A percentile compares a stretch with the other conserved stretches of the same genome.
These are phyloP conservation scores for Gasterosteus nipponicus DNA, from an alignment of 2,113 vertebrate genomes.

Conservation along the genomic window DNA sequence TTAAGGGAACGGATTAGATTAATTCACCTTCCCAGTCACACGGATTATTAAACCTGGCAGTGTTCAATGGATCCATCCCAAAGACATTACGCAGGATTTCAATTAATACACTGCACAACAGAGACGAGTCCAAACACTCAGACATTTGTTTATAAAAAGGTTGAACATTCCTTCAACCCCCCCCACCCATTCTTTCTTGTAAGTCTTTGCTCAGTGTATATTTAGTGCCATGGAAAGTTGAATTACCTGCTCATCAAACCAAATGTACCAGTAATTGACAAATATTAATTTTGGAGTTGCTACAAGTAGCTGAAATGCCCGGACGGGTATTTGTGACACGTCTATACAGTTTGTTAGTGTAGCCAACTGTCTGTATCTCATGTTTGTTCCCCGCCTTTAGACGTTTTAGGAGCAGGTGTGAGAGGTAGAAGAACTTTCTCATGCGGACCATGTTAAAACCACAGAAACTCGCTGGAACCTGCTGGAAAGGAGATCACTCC, in stretches of 20 bases:
- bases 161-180: neutral
- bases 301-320: neutral
- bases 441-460: constrained; percentile 28
- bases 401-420: constrained; percentile 9
- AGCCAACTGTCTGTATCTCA: neutral
- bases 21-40: constrained; percentile 55
- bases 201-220: neutral
- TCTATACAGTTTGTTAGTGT: neutral
- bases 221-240: neutral
- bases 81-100: constrained; percentile 55
- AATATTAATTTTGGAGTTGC: neutral
- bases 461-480: constrained; percentile 19
- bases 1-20: constrained; percentile 60
- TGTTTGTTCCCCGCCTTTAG: neutral
- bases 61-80: constrained; percentile 42
- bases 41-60: constrained; percentile 64
- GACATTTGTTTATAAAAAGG: neutral
- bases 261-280: neutral
- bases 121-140: neutral
- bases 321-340: neutral
- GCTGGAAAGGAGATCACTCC: constrained; percentile 34
- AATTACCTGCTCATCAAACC: neutral
- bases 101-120: constrained; percentile 40
- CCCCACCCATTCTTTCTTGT: neutral
- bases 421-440: constrained; percentile 2